Base-by-base conservation (phyloP, 2,888 invertebrate genomes). In the Campoplex nolae region DNA sequence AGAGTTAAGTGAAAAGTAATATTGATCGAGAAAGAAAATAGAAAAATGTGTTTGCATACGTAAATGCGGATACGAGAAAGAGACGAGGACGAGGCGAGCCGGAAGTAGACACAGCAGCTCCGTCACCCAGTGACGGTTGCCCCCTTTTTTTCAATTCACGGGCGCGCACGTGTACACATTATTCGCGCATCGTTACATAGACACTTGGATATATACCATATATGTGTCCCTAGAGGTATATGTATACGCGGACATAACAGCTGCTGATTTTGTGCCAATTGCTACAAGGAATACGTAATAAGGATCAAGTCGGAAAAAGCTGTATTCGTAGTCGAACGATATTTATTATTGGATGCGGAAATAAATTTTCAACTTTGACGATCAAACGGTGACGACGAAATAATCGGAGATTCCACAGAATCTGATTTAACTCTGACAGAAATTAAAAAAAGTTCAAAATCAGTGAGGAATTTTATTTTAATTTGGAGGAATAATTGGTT, bases 71-170 rank as follows among this genome's bases (percentile, higher is more conserved):
- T 62, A 13, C 32, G 42, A 56, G 73, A 58, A 32, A 42, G 16
- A 35, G 67, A 32, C 9, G 13, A 62, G 56, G 68, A 38, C 23
- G 35, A 56, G 71, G 48, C 76, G 65, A 67, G 65, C 83, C 86
- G 87, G 89, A 85, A 88, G 84, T 82, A 73, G 0, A 23, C 23
- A 23, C 65, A 88, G 81, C 76, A 82, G 80, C 80, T 86, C 71
- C 88, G 89, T 90, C 90, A 90, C 88, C 88, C 86, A 87, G 87
- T 89, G 89, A 88, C 83, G 75, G 78, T 70, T 74, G 84, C 71
- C 67, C 18, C 38, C 51, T 68, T 77, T 56, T 23, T 78, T 48
- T 35, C 76, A 73, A 83, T 84, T 77, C 68, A 70, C 73, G 77
- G 78, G 68, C 78, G 77, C 84, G 77, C 84, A 78, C 81, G 86